Evolutionary conservation across 2,888 invertebrate species (phyloP).

Genomic region (Agrotis clavis): DNA sequence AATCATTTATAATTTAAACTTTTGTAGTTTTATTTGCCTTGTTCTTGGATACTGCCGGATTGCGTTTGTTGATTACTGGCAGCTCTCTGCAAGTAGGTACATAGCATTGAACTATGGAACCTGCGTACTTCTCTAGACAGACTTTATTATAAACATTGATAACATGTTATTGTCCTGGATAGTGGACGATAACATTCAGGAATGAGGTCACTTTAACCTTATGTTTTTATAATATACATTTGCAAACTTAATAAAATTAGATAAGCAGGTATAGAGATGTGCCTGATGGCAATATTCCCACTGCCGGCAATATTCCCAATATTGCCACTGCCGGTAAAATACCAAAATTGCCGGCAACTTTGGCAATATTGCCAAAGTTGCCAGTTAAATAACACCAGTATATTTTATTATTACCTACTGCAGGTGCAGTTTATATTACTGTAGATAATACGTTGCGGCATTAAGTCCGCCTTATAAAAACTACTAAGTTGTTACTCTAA

Average conservation of each 20-base stretch:
- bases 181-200: slow-evolving; percentile 29
- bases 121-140: slow-evolving; percentile 22
- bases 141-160: slow-evolving; percentile 43
- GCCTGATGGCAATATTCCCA: too few relatives aligned
- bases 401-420: too few relatives aligned
- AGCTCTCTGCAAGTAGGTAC: neutral
- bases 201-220: slow-evolving; percentile 10
- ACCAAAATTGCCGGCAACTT: too few relatives aligned
- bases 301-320: too few relatives aligned
- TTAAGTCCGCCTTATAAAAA: too few relatives aligned
- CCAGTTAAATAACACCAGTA: too few relatives aligned
- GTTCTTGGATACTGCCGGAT: slow-evolving; percentile 2
- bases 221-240: slow-evolving; percentile 2
- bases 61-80: neutral
- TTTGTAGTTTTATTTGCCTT: slow-evolving; percentile 50
- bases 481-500: too few relatives aligned
- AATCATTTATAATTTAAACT: slow-evolving; percentile 53
- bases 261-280: too few relatives aligned
- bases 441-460: too few relatives aligned
- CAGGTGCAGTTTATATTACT: too few relatives aligned
- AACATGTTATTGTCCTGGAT: slow-evolving; percentile 42
- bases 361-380: too few relatives aligned
- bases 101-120: slow-evolving; percentile 16
- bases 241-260: neutral
- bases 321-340: too few relatives aligned